Evolutionary conservation across 2,888 invertebrate species (phyloP).

Genomic region (Heteropelma amictum): DNA sequence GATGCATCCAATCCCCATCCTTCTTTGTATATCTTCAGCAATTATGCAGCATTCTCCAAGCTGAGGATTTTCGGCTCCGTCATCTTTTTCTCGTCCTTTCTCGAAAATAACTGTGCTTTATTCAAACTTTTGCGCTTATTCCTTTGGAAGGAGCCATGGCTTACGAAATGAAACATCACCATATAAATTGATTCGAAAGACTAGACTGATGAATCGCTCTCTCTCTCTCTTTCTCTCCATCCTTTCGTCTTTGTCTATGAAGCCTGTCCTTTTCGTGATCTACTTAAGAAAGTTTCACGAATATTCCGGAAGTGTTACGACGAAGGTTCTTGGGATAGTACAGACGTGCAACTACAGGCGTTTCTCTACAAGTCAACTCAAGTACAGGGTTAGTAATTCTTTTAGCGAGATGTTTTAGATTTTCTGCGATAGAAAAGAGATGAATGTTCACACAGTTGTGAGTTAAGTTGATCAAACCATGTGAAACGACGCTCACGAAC

Average conservation of each 20-base stretch:
- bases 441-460: too few relatives aligned
- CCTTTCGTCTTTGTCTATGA: neutral
- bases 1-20: too few relatives aligned
- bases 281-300: slow-evolving; percentile 31
- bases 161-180: slow-evolving; percentile 46
- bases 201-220: slow-evolving; percentile 34
- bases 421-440: too few relatives aligned
- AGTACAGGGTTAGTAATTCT: neutral
- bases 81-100: too few relatives aligned
- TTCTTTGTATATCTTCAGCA: too few relatives aligned
- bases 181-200: slow-evolving; percentile 48
- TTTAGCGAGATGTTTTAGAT: too few relatives aligned
- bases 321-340: neutral
- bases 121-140: too few relatives aligned
- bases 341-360: neutral
- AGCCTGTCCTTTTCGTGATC: slow-evolving; percentile 10
- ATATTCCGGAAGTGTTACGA: slow-evolving; percentile 8
- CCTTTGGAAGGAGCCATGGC: neutral
- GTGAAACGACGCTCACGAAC: too few relatives aligned
- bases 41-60: too few relatives aligned
- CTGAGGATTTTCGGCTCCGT: too few relatives aligned
- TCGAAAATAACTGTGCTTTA: too few relatives aligned
- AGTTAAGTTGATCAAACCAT: too few relatives aligned
- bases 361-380: neutral
- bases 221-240: slow-evolving; percentile 36